Percentiles rank a stretch among this genome's conserved stretches.
phyloP scores from a whole-genome alignment of 2,797 vertebrate genomes.

The Australoheros facetus region DNA sequence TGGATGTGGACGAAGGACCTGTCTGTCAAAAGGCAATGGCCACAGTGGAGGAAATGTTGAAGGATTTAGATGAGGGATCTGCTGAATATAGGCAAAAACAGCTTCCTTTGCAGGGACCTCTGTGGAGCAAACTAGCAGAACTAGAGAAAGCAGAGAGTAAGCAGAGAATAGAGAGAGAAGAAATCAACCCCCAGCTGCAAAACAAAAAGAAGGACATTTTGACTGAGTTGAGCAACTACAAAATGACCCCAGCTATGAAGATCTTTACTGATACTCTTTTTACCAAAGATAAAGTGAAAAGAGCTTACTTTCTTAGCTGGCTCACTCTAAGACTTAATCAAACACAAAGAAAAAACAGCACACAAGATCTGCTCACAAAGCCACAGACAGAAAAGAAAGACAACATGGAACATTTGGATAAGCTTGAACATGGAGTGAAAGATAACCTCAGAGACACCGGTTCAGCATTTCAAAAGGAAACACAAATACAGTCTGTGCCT shows the following conservation, averaged over 20 bases:
- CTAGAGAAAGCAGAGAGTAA: conserved; percentile 79
- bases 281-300: conserved; percentile 66
- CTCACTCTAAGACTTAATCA: conserved; percentile 81
- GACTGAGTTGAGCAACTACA: conserved; percentile 67
- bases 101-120: conserved; percentile 80
- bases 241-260: conserved; percentile 75
- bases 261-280: conserved; percentile 78
- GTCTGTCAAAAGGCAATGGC: conserved; percentile 75
- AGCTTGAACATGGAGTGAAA: conserved; percentile 9
- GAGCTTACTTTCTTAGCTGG: conserved; percentile 84
- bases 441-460: conserved; percentile 1
- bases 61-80: conserved; percentile 68
- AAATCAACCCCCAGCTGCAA: conserved; percentile 44
- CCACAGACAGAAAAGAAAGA: conserved; percentile 5
- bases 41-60: conserved; percentile 67
- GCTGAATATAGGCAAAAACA: conserved; percentile 72
- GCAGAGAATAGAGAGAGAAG: conserved; percentile 47
- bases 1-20: conserved; percentile 80
- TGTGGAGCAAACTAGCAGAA: conserved; percentile 74
- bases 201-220: conserved; percentile 65
- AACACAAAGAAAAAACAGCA: conserved; percentile 36
- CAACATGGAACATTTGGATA: conserved; percentile 11
- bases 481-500: background rate
- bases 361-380: conserved; percentile 6
- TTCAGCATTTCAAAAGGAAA: conserved; percentile 44